Evolutionary conservation across 2,888 invertebrate genomes (phyloP).

Genomic region (Lasiommata megera): DNA sequence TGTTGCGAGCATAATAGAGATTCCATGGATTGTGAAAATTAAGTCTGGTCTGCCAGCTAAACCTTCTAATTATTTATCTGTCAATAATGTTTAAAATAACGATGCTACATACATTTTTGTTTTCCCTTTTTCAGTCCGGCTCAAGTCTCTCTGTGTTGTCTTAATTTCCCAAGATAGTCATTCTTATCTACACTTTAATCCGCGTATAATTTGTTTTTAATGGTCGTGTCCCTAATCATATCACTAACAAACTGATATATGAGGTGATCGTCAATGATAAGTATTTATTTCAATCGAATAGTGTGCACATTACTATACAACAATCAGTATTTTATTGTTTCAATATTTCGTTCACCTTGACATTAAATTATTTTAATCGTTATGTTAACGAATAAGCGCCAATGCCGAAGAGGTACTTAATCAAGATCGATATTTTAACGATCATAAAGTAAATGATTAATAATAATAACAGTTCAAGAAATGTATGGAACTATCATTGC

Average conservation of each 20-base stretch:
- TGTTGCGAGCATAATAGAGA: too few species aligned
- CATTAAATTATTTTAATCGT: conserved; percentile 6
- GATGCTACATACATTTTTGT: too few species aligned
- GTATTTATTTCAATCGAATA: neutral
- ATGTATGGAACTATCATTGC: too few species aligned
- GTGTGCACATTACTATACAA: neutral
- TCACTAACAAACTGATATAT: conserved; percentile 10
- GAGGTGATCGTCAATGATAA: conserved; percentile 27
- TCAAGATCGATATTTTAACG: too few species aligned
- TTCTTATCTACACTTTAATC: conserved; percentile 23
- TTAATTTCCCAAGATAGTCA: neutral
- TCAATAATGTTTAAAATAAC: too few species aligned
- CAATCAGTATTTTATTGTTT: conserved; percentile 1
- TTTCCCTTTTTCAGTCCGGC: too few species aligned
- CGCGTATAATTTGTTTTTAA: conserved; percentile 8
- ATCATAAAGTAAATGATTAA: too few species aligned
- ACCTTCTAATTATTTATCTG: too few species aligned
- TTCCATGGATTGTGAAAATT: too few species aligned
- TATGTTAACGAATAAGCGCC: neutral
- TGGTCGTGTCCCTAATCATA: conserved; percentile 9
- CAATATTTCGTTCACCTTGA: conserved; percentile 6
- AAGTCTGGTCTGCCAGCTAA: too few species aligned
- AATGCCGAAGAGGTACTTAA: too few species aligned
- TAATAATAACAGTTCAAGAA: too few species aligned
- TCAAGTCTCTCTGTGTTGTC: neutral